Evolutionary conservation across 2,888 invertebrate species (phyloP).

Genomic region (Tetrapedia diversipes): DNA sequence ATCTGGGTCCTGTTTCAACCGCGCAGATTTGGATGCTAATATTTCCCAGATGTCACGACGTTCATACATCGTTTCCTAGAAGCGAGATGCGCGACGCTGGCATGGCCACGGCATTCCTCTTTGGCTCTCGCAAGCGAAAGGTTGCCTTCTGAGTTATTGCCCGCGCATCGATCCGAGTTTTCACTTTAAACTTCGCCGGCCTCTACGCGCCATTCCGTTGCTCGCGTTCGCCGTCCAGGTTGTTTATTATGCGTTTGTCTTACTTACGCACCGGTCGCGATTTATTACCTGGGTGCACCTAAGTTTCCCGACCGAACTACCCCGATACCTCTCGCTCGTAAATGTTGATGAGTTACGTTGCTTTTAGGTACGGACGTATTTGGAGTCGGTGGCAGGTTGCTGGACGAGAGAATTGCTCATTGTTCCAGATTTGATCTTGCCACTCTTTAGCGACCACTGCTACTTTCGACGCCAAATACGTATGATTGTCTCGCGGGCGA

Average conservation of each 20-base stretch:
- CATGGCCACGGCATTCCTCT: conserved; percentile 43
- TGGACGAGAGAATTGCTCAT: conserved; percentile 50
- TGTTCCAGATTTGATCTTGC: conserved; percentile 48
- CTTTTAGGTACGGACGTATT: conserved; percentile 32
- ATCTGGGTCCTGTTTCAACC: conserved; percentile 42
- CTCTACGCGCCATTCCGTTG: conserved; percentile 34
- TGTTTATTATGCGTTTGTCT: conserved; percentile 62
- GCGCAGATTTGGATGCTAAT: conserved; percentile 52
- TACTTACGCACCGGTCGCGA: conserved; percentile 55
- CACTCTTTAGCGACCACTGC: conserved; percentile 4
- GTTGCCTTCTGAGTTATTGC: conserved; percentile 59
- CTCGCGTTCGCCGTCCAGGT: conserved; percentile 45
- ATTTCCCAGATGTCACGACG: conserved; percentile 47
- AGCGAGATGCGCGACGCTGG: conserved; percentile 28
- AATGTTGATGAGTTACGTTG: conserved; percentile 42
- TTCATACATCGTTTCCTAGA: conserved; percentile 51
- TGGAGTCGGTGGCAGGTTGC: conserved; percentile 17
- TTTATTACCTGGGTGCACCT: conserved; percentile 39
- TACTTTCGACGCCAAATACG: conserved; percentile 34
- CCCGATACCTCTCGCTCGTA: conserved; percentile 42
- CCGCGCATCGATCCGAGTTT: conserved; percentile 60
- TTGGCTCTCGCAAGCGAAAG: conserved; percentile 48
- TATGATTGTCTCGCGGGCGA: background rate
- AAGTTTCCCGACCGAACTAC: conserved; percentile 51
- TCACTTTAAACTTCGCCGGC: conserved; percentile 44